phyloP scores from a whole-genome alignment of 2,888 invertebrate species.

The Thereva unica region DNA sequence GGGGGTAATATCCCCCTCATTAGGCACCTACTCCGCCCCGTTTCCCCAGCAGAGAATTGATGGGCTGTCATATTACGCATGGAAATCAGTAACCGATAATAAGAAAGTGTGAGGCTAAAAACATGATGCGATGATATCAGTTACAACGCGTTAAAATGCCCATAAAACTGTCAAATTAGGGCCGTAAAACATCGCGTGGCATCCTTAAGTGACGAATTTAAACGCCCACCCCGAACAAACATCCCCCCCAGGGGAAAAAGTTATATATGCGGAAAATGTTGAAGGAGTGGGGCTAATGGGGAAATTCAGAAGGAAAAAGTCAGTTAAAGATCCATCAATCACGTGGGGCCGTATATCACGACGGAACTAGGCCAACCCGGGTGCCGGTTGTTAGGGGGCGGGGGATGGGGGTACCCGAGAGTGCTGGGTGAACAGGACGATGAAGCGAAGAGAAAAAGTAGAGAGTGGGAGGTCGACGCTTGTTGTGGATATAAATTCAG shows the following conservation, averaged over 20 bases:
- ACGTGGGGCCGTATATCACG: neutral
- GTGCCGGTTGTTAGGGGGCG: too few relatives aligned
- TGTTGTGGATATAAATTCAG: slow-evolving; percentile 18
- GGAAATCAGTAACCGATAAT: slow-evolving; percentile 6
- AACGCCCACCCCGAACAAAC: neutral
- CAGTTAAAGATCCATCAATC: slow-evolving; percentile 24
- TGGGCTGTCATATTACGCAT: slow-evolving; percentile 35
- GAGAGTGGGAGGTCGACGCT: neutral
- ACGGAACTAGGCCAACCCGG: too few relatives aligned
- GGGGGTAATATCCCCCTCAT: neutral
- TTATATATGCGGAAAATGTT: neutral
- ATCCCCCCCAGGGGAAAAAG: neutral
- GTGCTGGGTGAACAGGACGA: neutral
- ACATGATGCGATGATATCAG: neutral
- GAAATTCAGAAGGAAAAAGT: slow-evolving; percentile 3
- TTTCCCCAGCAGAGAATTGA: slow-evolving; percentile 22
- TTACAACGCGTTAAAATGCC: slow-evolving; percentile 6
- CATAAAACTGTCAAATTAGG: slow-evolving; percentile 24
- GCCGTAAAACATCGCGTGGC: slow-evolving; percentile 18
- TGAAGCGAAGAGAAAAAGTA: neutral
- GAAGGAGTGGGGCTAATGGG: neutral
- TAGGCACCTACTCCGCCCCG: slow-evolving; percentile 3
- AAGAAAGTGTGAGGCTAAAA: neutral
- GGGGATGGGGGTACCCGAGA: too few relatives aligned
- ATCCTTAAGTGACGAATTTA: slow-evolving; percentile 6